Evolutionary conservation across 2,113 vertebrate species (phyloP).

Genomic region (Dromiciops gliroides): DNA sequence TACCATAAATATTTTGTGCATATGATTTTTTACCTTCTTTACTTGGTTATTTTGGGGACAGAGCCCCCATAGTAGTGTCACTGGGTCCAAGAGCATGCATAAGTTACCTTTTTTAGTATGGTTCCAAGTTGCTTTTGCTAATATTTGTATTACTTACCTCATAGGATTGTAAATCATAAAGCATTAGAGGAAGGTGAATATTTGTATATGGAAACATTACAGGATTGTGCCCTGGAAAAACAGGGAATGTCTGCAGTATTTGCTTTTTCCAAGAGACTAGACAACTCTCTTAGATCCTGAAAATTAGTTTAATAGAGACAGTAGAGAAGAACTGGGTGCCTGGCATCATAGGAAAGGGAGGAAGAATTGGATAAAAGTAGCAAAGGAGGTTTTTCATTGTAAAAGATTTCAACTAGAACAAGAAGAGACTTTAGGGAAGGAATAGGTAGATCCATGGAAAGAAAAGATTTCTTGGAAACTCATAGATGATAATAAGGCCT

Average conservation of each 20-base stretch:
- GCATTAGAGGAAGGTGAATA: background rate
- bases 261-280: background rate
- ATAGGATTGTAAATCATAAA: too few relatives aligned
- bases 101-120: background rate
- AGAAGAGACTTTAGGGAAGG: background rate
- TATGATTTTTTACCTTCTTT: background rate
- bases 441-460: background rate
- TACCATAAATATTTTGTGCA: background rate
- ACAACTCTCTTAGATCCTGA: background rate
- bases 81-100: background rate
- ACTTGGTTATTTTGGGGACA: background rate
- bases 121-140: background rate
- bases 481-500: background rate
- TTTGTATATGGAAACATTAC: background rate
- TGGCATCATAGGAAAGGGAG: background rate
- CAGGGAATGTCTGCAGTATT: background rate
- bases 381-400: background rate
- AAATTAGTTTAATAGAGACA: background rate
- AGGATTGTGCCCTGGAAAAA: background rate
- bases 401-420: background rate
- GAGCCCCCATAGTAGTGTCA: background rate
- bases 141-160: background rate
- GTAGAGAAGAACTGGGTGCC: background rate
- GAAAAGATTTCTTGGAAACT: background rate
- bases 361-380: background rate